Conservation (phyloP, 2,888 invertebrate genomes). For the Papilio elwesi region DNA sequence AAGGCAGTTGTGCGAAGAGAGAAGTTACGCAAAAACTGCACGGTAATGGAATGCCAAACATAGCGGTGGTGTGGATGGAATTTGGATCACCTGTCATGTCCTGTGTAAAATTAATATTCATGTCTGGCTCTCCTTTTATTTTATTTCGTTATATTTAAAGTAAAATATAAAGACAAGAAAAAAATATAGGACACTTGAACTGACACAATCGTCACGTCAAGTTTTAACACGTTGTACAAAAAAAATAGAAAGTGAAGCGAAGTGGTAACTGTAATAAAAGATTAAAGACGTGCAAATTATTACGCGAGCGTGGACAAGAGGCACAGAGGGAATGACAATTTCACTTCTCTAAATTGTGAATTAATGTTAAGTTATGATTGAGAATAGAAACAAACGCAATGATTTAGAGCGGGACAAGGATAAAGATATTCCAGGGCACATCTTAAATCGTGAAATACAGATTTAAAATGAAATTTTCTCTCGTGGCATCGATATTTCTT, state of each 20-base stretch:
- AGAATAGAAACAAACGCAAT: constrained; percentile 68
- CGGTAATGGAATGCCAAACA: no score
- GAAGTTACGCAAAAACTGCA: no score
- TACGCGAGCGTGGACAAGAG: neutral
- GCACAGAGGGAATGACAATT: constrained; percentile 33
- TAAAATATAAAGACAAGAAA: neutral
- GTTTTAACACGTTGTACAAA: neutral
- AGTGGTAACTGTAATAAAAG: constrained; percentile 18
- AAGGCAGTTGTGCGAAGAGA: no score
- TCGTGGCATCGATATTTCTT: neutral
- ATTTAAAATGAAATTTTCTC: constrained; percentile 54
- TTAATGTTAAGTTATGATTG: constrained; percentile 69
- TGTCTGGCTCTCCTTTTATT: no score
- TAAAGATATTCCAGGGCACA: constrained; percentile 67
- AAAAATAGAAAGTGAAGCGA: constrained; percentile 13
- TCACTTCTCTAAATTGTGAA: constrained; percentile 36
- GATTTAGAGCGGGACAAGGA: constrained; percentile 66
- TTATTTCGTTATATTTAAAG: no score
- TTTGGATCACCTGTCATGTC: no score
- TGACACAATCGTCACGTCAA: constrained; percentile 3
- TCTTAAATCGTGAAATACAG: constrained; percentile 63
- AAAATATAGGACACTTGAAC: constrained; percentile 7
- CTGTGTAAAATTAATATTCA: no score
- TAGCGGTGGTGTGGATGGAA: no score
- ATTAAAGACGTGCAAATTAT: constrained; percentile 30